phyloP scores from a whole-genome alignment of 2,797 vertebrate genomes.

The Dicrostonyx torquatus region DNA sequence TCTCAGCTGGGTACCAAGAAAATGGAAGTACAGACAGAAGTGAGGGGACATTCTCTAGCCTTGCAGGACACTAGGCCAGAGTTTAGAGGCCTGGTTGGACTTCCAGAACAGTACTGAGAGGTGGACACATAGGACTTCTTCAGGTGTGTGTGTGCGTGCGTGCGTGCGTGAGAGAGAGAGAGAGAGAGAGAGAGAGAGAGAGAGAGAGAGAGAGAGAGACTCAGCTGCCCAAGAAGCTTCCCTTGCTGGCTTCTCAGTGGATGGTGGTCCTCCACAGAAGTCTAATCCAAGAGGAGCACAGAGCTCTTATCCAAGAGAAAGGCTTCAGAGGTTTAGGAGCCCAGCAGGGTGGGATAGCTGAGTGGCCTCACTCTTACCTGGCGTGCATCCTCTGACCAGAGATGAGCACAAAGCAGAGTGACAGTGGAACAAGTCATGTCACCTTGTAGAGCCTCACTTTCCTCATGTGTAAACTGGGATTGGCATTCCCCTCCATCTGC shows the following conservation, averaged over 20 bases:
- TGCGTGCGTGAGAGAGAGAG: background rate
- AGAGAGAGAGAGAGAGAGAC: background rate
- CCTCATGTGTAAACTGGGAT: constrained; percentile 8
- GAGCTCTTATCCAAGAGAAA: background rate
- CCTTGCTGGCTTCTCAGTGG: background rate
- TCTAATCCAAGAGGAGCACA: background rate
- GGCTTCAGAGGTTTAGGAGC: background rate
- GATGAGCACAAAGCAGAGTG: background rate
- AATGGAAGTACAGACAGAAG: background rate
- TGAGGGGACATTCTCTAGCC: background rate
- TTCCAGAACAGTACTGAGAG: background rate
- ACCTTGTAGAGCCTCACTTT: background rate
- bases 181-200: background rate
- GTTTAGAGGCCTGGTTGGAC: background rate
- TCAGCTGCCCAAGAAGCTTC: background rate
- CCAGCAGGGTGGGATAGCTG: background rate
- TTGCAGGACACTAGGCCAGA: background rate
- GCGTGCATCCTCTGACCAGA: background rate
- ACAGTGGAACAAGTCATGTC: background rate
- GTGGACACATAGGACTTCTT: background rate
- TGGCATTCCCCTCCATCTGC: background rate
- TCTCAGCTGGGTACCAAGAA: background rate
- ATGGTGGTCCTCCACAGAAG: background rate
- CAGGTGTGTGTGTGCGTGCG: background rate
- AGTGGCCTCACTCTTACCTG: background rate